These are phyloP conservation scores for Stictocephala bisonia DNA, from an alignment of 2,888 invertebrate species.

Conservation along the genomic window DNA sequence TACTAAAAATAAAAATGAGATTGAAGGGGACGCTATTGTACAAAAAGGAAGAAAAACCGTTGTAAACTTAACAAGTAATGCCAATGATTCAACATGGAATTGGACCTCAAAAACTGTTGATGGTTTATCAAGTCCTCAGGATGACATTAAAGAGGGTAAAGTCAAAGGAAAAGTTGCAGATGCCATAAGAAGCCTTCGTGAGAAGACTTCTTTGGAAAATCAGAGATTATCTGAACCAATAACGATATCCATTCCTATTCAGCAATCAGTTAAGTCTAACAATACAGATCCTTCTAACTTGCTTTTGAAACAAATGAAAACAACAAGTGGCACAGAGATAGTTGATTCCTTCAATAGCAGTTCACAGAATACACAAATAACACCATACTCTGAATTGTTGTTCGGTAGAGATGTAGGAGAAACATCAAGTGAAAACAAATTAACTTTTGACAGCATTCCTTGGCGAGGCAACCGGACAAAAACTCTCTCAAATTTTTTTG, in stretches of 20 bases:
- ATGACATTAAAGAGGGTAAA: slow-evolving; percentile 40
- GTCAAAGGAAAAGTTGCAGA: slow-evolving; percentile 52
- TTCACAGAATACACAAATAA: slow-evolving; percentile 12
- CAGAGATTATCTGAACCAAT: slow-evolving; percentile 48
- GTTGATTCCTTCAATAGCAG: not conserved
- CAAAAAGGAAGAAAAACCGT: slow-evolving; percentile 45
- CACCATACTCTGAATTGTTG: slow-evolving; percentile 45
- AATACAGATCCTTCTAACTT: slow-evolving; percentile 37
- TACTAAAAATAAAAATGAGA: slow-evolving; percentile 38
- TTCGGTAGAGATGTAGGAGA: slow-evolving; percentile 35
- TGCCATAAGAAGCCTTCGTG: slow-evolving; percentile 52
- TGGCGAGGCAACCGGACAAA: slow-evolving; percentile 39
- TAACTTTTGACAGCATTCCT: slow-evolving; percentile 6
- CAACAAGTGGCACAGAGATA: not conserved
- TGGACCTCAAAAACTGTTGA: slow-evolving; percentile 37
- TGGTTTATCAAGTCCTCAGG: slow-evolving; percentile 27
- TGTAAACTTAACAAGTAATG: slow-evolving; percentile 37
- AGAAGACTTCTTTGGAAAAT: slow-evolving; percentile 46
- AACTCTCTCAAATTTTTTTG: slow-evolving; percentile 44
- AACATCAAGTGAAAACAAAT: not conserved
- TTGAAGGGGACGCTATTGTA: slow-evolving; percentile 27
- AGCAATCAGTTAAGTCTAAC: slow-evolving; percentile 38
- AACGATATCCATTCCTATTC: slow-evolving; percentile 51
- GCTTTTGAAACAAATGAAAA: slow-evolving; percentile 48
- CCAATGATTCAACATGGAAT: slow-evolving; percentile 14